Percentiles rank a stretch among this genome's conserved stretches.
These are phyloP conservation scores for Pseudolaguvia tuberculata DNA, from an alignment of 2,113 vertebrate genomes.

Conservation along the genomic window DNA sequence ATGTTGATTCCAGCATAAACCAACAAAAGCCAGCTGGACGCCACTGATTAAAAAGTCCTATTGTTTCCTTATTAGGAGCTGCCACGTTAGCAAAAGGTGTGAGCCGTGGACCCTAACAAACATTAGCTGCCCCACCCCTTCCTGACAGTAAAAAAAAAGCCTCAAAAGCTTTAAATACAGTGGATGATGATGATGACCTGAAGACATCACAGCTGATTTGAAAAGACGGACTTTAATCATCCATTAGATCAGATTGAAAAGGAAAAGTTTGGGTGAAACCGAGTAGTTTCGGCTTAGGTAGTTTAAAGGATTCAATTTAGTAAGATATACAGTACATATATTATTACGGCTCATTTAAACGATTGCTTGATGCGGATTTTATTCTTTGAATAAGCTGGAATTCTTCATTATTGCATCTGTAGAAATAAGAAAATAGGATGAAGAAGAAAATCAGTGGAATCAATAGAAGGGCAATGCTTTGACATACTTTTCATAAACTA, in stretches of 20 bases:
- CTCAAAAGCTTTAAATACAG: conserved; percentile 57
- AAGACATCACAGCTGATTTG: conserved; percentile 42
- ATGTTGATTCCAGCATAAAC: conserved; percentile 58
- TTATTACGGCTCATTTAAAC: not conserved
- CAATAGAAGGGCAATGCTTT: no score
- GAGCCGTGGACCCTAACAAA: conserved; percentile 55
- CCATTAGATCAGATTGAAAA: conserved; percentile 18
- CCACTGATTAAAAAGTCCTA: conserved; percentile 56
- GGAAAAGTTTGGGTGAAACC: conserved; percentile 12
- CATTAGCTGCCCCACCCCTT: conserved; percentile 37
- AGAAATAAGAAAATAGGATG: no score
- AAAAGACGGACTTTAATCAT: conserved; percentile 41
- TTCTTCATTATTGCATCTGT: no score
- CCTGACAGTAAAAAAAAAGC: not conserved
- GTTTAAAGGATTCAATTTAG: not conserved
- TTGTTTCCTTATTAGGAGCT: conserved; percentile 58
- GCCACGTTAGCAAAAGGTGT: conserved; percentile 60
- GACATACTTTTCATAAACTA: not conserved
- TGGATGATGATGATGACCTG: conserved; percentile 46
- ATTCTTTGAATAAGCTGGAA: no score
- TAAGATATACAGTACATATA: no score
- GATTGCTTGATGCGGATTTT: no score
- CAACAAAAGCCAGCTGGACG: conserved; percentile 50
- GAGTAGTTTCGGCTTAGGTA: not conserved
- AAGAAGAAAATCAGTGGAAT: no score